Conservation (phyloP, 2,888 invertebrate genomes). For the Pteria penguin region DNA sequence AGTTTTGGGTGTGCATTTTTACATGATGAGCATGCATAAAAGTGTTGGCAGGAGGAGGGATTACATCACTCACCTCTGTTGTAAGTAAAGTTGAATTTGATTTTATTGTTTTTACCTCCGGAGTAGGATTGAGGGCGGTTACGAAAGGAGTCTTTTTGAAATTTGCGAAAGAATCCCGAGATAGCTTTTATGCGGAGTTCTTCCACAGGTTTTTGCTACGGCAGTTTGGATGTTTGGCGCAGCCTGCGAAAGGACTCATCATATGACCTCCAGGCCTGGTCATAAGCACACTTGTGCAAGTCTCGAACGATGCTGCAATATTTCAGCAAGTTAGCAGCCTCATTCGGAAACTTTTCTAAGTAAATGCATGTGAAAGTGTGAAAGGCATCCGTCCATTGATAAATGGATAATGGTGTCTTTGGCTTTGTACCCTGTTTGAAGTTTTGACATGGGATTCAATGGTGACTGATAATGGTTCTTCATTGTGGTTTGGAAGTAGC, state of each 20-base stretch:
- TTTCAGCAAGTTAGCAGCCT: too few relatives aligned
- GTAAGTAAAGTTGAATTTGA: neutral
- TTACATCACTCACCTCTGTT: neutral
- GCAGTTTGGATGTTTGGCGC: neutral
- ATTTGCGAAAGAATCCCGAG: neutral
- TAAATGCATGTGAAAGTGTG: neutral
- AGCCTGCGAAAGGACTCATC: neutral
- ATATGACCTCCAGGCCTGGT: too few relatives aligned
- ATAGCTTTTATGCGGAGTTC: neutral
- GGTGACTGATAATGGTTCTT: neutral
- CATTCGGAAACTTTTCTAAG: neutral
- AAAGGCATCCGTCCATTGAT: too few relatives aligned
- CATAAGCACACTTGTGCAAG: too few relatives aligned
- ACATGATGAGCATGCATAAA: neutral
- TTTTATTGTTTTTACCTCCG: neutral
- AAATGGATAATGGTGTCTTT: neutral
- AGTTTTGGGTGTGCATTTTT: neutral
- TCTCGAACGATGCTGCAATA: too few relatives aligned
- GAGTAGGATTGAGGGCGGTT: neutral
- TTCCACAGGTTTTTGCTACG: neutral
- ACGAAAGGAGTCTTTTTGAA: neutral
- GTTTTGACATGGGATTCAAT: neutral
- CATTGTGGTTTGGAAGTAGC: neutral
- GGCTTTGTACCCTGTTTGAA: neutral
- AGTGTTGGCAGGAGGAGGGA: neutral